Conservation (phyloP, 2,113 vertebrate genomes). For the Poeciliopsis turrubarensis region DNA sequence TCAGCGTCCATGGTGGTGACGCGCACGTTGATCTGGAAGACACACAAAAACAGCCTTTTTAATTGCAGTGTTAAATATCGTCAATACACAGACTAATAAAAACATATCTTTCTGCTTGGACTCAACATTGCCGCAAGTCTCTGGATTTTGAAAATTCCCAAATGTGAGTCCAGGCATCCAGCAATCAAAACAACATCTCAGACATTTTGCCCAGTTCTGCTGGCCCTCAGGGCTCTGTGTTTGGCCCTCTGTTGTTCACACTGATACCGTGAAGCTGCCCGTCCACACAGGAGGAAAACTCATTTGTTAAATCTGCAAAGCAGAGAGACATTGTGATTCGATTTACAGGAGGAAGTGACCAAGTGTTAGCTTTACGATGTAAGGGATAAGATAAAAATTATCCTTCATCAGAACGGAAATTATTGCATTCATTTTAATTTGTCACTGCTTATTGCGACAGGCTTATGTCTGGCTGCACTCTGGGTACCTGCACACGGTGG, state of each 20-base stretch:
- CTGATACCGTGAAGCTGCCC: too few relatives aligned
- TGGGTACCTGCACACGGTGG: too few relatives aligned
- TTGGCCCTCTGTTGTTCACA: neutral
- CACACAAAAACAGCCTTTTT: neutral
- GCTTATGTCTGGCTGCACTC: too few relatives aligned
- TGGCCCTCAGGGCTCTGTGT: neutral
- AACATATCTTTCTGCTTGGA: neutral
- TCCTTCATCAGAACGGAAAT: too few relatives aligned
- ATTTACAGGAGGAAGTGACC: too few relatives aligned
- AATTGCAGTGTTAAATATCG: too few relatives aligned
- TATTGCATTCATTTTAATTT: too few relatives aligned
- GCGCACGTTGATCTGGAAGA: conserved; percentile 89
- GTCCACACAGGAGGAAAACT: neutral
- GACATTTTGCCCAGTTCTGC: neutral
- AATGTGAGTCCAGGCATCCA: neutral
- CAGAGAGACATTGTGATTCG: too few relatives aligned
- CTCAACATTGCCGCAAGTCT: neutral
- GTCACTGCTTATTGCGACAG: too few relatives aligned
- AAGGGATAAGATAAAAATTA: too few relatives aligned
- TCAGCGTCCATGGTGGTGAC: conserved; percentile 99
- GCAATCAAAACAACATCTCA: neutral
- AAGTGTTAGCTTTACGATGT: too few relatives aligned
- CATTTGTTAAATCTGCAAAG: neutral
- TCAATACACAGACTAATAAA: too few relatives aligned
- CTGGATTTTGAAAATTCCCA: neutral